A percentile compares a stretch with the other conserved stretches of the same genome.
Conservation (phyloP, 53 echinoderm and acorn worm genomes). For the Mesocentrotus franciscanus region DNA sequence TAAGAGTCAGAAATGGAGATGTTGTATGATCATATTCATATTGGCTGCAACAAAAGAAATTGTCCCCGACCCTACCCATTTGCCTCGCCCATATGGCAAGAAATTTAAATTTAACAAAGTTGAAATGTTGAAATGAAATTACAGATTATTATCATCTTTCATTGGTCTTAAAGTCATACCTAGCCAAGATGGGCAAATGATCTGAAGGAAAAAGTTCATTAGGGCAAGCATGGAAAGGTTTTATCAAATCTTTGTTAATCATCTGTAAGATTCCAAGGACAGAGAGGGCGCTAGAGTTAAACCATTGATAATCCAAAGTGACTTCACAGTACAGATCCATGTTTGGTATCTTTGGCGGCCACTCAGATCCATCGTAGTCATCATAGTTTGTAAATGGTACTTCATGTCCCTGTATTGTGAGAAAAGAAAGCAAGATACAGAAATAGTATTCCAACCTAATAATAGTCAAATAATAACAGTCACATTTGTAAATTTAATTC, state of each 20-base stretch:
- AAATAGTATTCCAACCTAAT: neutral
- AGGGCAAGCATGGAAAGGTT: conserved; percentile 77
- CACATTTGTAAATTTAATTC: no score
- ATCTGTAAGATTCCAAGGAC: conserved; percentile 72
- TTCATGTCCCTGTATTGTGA: conserved; percentile 75
- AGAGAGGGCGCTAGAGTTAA: conserved; percentile 64
- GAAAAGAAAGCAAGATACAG: neutral
- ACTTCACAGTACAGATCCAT: conserved; percentile 28
- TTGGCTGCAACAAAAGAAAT: no score
- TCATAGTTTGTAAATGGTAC: conserved; percentile 79
- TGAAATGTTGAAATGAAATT: neutral
- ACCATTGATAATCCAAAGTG: conserved; percentile 89
- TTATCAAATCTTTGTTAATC: conserved; percentile 72
- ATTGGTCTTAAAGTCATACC: neutral
- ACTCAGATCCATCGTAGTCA: conserved; percentile 65
- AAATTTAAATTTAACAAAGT: neutral
- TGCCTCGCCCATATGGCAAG: neutral
- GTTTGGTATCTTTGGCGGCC: conserved; percentile 41
- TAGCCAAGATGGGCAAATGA: conserved; percentile 72
- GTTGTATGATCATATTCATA: no score
- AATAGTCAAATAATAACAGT: no score
- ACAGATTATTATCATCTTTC: neutral
- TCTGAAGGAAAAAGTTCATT: conserved; percentile 85
- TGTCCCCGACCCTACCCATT: no score
- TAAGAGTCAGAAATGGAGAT: no score